Evolutionary conservation across 2,113 vertebrate species (phyloP).

Genomic region (Salvator merianae): DNA sequence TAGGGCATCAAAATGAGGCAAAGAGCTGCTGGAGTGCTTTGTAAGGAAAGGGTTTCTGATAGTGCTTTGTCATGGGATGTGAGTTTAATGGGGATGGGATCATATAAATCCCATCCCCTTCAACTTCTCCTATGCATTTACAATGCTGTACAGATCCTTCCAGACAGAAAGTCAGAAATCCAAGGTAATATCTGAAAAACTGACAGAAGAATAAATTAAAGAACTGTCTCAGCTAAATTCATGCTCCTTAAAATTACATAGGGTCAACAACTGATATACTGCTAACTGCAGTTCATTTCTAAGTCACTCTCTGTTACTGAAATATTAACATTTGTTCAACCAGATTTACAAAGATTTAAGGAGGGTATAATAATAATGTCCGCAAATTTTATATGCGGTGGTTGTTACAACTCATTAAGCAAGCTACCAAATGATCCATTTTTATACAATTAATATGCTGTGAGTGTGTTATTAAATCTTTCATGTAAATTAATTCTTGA

Average conservation of each 20-base stretch:
- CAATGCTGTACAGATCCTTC: too few relatives aligned
- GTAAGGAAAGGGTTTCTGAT: too few relatives aligned
- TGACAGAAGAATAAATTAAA: not conserved
- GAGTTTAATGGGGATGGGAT: too few relatives aligned
- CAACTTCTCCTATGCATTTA: too few relatives aligned
- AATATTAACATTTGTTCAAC: conserved; percentile 70
- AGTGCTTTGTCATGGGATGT: too few relatives aligned
- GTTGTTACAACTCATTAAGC: conserved; percentile 74
- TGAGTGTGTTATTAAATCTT: conserved; percentile 73
- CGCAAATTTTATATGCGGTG: conserved; percentile 70
- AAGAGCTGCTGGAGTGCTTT: too few relatives aligned
- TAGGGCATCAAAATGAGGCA: too few relatives aligned
- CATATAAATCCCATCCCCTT: too few relatives aligned
- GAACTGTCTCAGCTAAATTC: not conserved
- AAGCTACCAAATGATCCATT: conserved; percentile 73
- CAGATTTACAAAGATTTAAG: conserved; percentile 75
- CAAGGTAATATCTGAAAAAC: not conserved
- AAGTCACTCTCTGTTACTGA: conserved; percentile 57
- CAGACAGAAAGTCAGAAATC: not conserved
- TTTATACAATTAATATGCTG: conserved; percentile 76
- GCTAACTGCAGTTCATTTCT: conserved; percentile 49
- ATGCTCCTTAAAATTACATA: not conserved
- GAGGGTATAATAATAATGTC: conserved; percentile 65
- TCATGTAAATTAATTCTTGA: conserved; percentile 74
- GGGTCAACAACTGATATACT: conserved; percentile 40